Evolutionary conservation across 2,888 invertebrate species (phyloP), one percentile per base, ranked within the genome.

Genomic region (Helleia helle): DNA sequence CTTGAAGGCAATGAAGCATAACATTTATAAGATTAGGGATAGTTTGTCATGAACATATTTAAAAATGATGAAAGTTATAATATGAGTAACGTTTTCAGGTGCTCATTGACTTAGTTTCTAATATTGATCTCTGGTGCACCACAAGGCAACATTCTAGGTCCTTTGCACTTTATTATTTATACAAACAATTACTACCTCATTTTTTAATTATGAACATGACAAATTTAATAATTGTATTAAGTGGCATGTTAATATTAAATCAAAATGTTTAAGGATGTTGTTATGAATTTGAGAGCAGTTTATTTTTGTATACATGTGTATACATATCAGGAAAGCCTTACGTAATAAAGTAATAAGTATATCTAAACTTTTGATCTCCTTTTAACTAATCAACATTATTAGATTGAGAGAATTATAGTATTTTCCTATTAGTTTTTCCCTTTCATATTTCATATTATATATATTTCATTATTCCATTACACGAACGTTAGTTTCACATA

Each of bases 321-420:
- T 73, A 70, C 84, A 84, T 84, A 83, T 84, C 84, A 81, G 55
- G 65, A 49, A 60, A 70, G 84, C 81, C 80, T 83, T 84, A 76
- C 56, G 54, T 62, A 59, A 58, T 51, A 53, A 48, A 53, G 49
- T 49, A 55, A 44, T 52, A 53, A 55, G 51, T 52, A 53, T 55
- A 42, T 55, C 49, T 50, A 43, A 50, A 49, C 52, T 50, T 58
- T 41, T 46, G 42, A 37, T 47, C 59, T 64, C 58, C 56, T 44
- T 51, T 50, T 40, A 43, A 41, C 48, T 44, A 18, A 28, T 55
- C 11, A 46, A 29, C 47, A 42, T 48, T 47, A 47, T 48, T 45
- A 45, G 44, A 43, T 39, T 39, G 43, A 43, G 48, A 43, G 17
- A 11, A 8, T 9, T 18, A 14, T 4, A 12, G 17, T n/a, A 27